Percentiles rank a stretch among this genome's conserved stretches.
phyloP scores from a whole-genome alignment of 2,113 vertebrate genomes.

The Podilymbus podiceps region DNA sequence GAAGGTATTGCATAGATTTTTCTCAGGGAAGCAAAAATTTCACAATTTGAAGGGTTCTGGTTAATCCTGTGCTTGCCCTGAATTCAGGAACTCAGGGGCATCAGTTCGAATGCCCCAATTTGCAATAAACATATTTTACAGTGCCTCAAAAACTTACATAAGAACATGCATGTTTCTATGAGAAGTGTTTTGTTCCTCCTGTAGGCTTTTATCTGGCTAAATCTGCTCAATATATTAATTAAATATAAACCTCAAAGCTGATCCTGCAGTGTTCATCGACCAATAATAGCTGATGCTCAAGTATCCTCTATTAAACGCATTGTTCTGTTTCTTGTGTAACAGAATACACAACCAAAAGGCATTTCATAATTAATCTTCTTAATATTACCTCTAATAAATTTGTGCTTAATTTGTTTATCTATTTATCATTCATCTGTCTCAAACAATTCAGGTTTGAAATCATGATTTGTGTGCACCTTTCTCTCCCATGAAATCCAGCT shows the following conservation, averaged over 20 bases:
- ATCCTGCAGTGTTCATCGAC: conserved; percentile 2
- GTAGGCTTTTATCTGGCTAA: conserved; percentile 20
- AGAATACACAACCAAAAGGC: not conserved
- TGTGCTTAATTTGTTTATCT: not conserved
- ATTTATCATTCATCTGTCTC: not conserved
- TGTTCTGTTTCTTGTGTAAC: not conserved
- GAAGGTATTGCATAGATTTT: conserved; percentile 28
- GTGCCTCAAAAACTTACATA: not conserved
- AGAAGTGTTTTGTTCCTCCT: conserved; percentile 13
- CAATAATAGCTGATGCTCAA: not conserved
- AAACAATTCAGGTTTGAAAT: not conserved
- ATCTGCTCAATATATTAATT: conserved; percentile 42
- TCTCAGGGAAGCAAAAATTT: not conserved
- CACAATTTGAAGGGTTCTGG: not conserved
- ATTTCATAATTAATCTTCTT: not conserved
- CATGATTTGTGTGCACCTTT: not conserved
- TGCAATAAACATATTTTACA: not conserved
- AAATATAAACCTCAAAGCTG: conserved; percentile 44
- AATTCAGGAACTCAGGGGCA: not conserved
- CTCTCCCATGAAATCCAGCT: not conserved
- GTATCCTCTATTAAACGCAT: not conserved
- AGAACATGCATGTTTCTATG: not conserved
- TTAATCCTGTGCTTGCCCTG: not conserved
- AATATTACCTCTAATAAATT: not conserved
- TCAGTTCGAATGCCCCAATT: not conserved